Conservation (phyloP, 1,140 invertebrate genomes). For the Marisa cornuarietis region DNA sequence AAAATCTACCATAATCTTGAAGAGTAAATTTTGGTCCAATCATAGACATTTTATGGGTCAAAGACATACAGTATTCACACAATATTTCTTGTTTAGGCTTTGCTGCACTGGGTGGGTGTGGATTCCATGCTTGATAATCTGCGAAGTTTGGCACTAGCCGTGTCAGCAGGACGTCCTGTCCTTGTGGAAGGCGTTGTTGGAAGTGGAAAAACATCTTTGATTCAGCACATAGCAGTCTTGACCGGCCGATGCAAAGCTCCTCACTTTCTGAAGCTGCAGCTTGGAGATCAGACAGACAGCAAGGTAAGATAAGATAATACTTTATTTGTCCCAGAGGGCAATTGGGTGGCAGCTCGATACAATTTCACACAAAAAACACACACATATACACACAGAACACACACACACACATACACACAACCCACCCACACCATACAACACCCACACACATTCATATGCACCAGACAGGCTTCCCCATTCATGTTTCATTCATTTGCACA, state of each 20-base stretch:
- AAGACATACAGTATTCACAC: not conserved
- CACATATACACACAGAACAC: too few relatives aligned
- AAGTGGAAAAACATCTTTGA: slow-evolving; percentile 91
- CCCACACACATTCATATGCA: too few relatives aligned
- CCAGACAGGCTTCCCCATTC: too few relatives aligned
- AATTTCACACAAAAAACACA: too few relatives aligned
- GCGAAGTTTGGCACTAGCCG: slow-evolving; percentile 59
- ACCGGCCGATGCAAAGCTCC: slow-evolving; percentile 74
- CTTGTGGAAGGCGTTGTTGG: slow-evolving; percentile 92
- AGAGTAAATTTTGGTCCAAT: too few relatives aligned
- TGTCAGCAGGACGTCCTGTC: slow-evolving; percentile 70
- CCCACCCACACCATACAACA: too few relatives aligned
- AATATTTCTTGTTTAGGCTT: slow-evolving; percentile 2
- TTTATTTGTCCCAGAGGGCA: too few relatives aligned
- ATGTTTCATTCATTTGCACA: too few relatives aligned
- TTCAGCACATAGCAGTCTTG: slow-evolving; percentile 85
- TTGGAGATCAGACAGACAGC: slow-evolving; percentile 98
- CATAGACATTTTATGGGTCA: not conserved
- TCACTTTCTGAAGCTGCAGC: slow-evolving; percentile 81
- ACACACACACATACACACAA: too few relatives aligned
- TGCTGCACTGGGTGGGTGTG: slow-evolving; percentile 53
- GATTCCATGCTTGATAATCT: slow-evolving; percentile 57
- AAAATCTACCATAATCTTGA: not conserved
- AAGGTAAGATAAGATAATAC: too few relatives aligned
- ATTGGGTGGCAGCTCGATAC: too few relatives aligned